A percentile compares a stretch with the other conserved stretches of the same genome.
Conservation (phyloP, 2,797 vertebrate genomes). For the Holocentrus rufus region DNA sequence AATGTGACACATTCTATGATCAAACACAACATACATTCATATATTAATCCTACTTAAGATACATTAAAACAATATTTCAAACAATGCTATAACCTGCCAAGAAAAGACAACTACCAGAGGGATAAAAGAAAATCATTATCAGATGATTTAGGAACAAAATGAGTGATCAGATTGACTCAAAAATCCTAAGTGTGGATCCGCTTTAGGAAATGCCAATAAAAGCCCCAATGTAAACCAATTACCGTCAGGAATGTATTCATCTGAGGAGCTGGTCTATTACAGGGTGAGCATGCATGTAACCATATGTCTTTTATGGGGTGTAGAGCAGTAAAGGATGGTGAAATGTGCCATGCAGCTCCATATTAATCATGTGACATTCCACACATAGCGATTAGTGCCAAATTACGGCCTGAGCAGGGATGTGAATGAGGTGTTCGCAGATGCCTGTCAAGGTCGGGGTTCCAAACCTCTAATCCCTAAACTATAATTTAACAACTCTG, state of each 20-base stretch:
- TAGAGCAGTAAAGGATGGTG: conserved; percentile 53
- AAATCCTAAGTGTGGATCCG: neutral
- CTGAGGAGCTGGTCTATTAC: conserved; percentile 33
- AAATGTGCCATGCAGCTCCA: conserved; percentile 59
- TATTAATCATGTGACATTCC: conserved; percentile 72
- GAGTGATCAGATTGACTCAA: neutral
- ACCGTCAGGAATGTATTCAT: conserved; percentile 34
- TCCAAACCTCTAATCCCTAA: conserved; percentile 60
- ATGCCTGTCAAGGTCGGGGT: conserved; percentile 50
- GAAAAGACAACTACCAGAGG: neutral
- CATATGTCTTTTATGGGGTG: conserved; percentile 74
- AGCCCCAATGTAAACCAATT: conserved; percentile 13
- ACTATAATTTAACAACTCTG: conserved; percentile 60
- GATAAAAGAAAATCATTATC: no score
- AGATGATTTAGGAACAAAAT: conserved; percentile 8
- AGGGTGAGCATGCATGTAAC: conserved; percentile 36
- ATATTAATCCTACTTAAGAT: neutral
- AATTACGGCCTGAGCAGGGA: conserved; percentile 60
- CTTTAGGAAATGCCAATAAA: conserved; percentile 20
- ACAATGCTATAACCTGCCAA: neutral
- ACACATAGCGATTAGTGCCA: conserved; percentile 68
- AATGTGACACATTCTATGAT: no score
- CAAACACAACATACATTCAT: no score
- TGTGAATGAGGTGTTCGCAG: conserved; percentile 71
- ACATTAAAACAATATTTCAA: neutral